Base-by-base conservation (phyloP, 2,797 vertebrate species). In the Xyrichtys novacula region DNA sequence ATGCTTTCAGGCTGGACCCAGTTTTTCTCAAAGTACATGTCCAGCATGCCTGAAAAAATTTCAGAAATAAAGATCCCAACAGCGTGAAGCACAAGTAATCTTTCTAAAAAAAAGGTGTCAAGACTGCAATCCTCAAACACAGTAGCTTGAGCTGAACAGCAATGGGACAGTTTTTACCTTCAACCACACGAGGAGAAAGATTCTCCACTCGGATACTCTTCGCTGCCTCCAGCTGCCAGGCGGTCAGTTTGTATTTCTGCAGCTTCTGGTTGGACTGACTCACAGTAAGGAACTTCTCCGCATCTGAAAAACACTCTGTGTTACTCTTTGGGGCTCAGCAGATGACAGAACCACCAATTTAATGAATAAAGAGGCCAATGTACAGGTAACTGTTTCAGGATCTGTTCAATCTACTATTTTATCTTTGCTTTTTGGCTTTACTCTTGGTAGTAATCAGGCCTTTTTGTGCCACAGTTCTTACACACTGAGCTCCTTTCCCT, bases 11-110 rank as follows among this genome's bases (percentile, higher is more conserved):
- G 87, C 0, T 43, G 31, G 0, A 74, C 85, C 78, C 93, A 95
- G 22, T 7, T 46, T 59, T 80, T 96, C 81, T 96, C 95, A 88
- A 97, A 96, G 76, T 93, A 96, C 43, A 96, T 0, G 0, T 79
- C 75, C 69, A 98, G 69, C 10, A 94, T 80, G 32, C 91, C 86
- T 59, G 71, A 2, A 42, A 63, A 54, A 11, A 9, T 57, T 47
- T 7, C 6, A 42, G 6, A 55, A 9, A 58, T 17, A 46, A 28
- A 3, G 12, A 11, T 10, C 6, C 25, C 7, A 1, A 31, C 32
- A 11, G 32, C 14, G 11, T 11, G 1, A 34, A 34, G 2, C 31
- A 32, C 31, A 32, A 10, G 3, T 32, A 3, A 8, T 32, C 31
- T 32, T 32, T 32, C 31, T 32, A 10, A 8, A 3, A 8, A 3